Evolutionary conservation across 2,888 invertebrate species (phyloP), one percentile per base, ranked within the genome.

Genomic region (Chrysotoxum bicinctum): DNA sequence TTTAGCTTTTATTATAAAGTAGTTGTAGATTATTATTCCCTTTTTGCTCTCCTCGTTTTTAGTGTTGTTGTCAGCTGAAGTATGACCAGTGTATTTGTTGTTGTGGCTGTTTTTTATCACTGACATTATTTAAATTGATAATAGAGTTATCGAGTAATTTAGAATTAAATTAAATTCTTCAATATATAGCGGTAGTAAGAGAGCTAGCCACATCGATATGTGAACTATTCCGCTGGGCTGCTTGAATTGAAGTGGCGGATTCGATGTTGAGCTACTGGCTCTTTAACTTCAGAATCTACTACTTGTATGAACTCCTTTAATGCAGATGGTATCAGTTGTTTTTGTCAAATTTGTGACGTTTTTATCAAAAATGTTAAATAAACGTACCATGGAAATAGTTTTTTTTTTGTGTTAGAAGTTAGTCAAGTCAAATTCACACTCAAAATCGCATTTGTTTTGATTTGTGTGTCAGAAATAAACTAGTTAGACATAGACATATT

Each of bases 71-170:
- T 60, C 32, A 56, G 62, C 16, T 35, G 68, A 50, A 21, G 58
- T 75, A 48, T 16, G 52, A 14, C 52, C 70, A 79, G 14, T 40
- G 48, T 32, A 48, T 32, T 48, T 58, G 73, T 64, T 72, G 58
- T 72, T 72, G 58, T 77, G 54, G 48, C 68, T 43, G 64, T 54
- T 58, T 76, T 68, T 85, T 76, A 77, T 80, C 76, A 85, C 81
- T 85, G 81, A 81, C 85, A 85, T 85, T 69, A 85, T 84, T 84
- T 78, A 79, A 58, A 66, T 68, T 62, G 80, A 80, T 76, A 72
- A 69, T 48, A 76, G 74, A 75, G 68, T 75, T 80, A 85, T 80
- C 80, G 72, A 68, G 62, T 56, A 64, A 77, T 66, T 69, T 68
- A 43, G 40, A 62, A 82, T 64, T 75, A n/a, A 66, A 66, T 35